Evolutionary conservation across 92 coral and sea anemone species (phyloP).

Genomic region (Phymanthus crucifer): DNA sequence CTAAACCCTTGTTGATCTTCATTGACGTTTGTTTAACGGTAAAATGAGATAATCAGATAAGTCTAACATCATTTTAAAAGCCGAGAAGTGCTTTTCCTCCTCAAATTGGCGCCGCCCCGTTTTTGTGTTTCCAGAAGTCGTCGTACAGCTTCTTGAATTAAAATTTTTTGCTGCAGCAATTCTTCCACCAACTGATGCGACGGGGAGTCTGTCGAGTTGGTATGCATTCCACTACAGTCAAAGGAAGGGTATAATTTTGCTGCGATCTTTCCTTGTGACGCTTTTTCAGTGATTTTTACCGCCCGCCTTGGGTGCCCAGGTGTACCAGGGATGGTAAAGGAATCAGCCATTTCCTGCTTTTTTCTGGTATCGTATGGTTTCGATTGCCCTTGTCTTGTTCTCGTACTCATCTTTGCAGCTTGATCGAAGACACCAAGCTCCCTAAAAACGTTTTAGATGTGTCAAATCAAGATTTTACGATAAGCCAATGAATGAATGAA

Average conservation of each 20-base stretch:
- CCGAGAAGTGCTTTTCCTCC: slow-evolving; percentile 40
- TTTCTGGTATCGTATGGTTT: slow-evolving; percentile 20
- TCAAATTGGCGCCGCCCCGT: slow-evolving; percentile 34
- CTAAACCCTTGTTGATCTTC: not conserved
- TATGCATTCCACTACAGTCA: slow-evolving; percentile 58
- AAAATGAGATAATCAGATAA: not conserved
- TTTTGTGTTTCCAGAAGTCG: slow-evolving; percentile 61
- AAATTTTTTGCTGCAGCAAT: slow-evolving; percentile 59
- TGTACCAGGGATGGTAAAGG: slow-evolving; percentile 19
- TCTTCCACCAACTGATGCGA: slow-evolving; percentile 64
- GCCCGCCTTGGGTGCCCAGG: slow-evolving; percentile 19
- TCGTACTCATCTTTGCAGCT: slow-evolving; percentile 29
- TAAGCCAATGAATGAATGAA: slow-evolving; percentile 38
- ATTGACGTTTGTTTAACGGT: not conserved
- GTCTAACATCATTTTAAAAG: not conserved
- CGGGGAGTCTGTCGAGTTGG: slow-evolving; percentile 50
- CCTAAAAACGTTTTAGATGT: not conserved
- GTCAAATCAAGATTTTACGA: slow-evolving; percentile 26
- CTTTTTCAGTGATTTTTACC: not conserved
- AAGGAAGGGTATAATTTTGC: slow-evolving; percentile 62
- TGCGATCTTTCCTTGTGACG: slow-evolving; percentile 40
- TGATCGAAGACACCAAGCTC: not conserved
- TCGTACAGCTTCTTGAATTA: slow-evolving; percentile 74
- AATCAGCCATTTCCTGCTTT: slow-evolving; percentile 20
- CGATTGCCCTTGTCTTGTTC: slow-evolving; percentile 29